Base-by-base conservation (phyloP, 2,888 invertebrate genomes). In the Podabrus alpinus region DNA sequence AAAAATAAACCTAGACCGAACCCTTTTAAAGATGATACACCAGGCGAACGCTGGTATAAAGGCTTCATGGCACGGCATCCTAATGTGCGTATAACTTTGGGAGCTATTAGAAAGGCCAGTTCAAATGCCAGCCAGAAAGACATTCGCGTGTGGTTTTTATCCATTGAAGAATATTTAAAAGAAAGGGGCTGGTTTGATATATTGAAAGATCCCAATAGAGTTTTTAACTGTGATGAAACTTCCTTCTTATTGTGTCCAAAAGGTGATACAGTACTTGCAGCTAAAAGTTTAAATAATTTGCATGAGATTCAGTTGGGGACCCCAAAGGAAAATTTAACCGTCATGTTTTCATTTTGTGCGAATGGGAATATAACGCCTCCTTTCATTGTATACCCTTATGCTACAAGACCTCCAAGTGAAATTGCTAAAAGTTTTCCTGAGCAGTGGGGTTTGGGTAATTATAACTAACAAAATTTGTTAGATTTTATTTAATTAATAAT, bases 141-240 rank as follows among this genome's bases (percentile, higher is more conserved):
- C 15, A 60, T 60, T 10, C 9, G n/a, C 9, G n/a, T 13, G n/a
- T 60, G 15, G 60, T 11, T 60, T 60, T 15, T n/a, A 11, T 13
- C 9, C 15, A 60, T 60, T 60, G 60, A 60, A 60, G n/a, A 7
- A 7, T 60, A 60, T 15, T 60, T 60, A n/a, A 60, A 60, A n/a
- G 60, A n/a, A n/a, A n/a, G 9, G 9, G n/a, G 60, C 7, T 60
- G 60, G 29, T 7, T 9, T 29, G 11, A 11, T 11, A 29, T 29
- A 7, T 11, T 29, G 9, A 29, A 29, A 29, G 29, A 29, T 78
- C 82, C 83, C 0, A 74, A 73, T 59, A 75, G 84, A 66, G 73
- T 85, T 66, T 84, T 81, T 71, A 83, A 84, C 74, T 81, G 80
- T 15, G 82, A 84, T 69, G 84, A 84, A 76, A 82, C 83, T 11